Percentiles rank a stretch among this genome's conserved stretches.
Evolutionary conservation across 2,888 invertebrate species (phyloP).

Genomic region (Chydorus sphaericus): DNA sequence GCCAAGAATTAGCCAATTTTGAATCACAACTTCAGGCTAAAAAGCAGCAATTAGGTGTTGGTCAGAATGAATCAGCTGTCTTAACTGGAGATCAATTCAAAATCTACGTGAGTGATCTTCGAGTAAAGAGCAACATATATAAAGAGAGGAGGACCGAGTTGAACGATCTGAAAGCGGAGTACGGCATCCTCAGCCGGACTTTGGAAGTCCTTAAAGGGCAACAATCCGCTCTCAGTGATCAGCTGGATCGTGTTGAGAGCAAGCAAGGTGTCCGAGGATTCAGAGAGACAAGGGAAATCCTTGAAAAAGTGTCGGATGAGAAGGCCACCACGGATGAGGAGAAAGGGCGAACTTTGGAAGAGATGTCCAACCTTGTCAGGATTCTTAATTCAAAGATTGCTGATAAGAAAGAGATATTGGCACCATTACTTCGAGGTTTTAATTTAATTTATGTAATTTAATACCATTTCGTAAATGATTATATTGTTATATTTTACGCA

Average conservation of each 20-base stretch:
- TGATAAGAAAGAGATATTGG: conserved; percentile 44
- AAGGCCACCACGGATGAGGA: conserved; percentile 36
- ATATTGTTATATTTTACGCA: no score
- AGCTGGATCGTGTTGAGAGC: conserved; percentile 31
- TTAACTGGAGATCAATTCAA: conserved; percentile 70
- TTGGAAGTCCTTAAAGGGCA: conserved; percentile 48
- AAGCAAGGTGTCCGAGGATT: conserved; percentile 33
- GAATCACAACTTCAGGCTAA: conserved; percentile 40
- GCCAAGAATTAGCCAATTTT: conserved; percentile 42
- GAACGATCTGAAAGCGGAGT: conserved; percentile 57
- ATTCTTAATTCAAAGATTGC: conserved; percentile 40
- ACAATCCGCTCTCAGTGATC: conserved; percentile 35
- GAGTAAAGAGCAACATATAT: conserved; percentile 58
- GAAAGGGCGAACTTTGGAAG: conserved; percentile 36
- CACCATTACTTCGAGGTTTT: conserved; percentile 35
- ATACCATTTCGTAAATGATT: no score
- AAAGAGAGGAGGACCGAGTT: conserved; percentile 64
- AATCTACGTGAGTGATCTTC: conserved; percentile 62
- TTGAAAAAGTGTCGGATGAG: conserved; percentile 40
- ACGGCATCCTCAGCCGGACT: conserved; percentile 57
- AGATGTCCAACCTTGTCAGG: conserved; percentile 37
- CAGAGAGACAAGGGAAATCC: conserved; percentile 36
- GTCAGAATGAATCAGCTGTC: conserved; percentile 51
- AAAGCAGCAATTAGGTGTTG: conserved; percentile 29
- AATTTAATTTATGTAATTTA: conserved; percentile 16